phyloP scores from a whole-genome alignment of 2,888 invertebrate genomes.

The Synanthedon formicaeformis region DNA sequence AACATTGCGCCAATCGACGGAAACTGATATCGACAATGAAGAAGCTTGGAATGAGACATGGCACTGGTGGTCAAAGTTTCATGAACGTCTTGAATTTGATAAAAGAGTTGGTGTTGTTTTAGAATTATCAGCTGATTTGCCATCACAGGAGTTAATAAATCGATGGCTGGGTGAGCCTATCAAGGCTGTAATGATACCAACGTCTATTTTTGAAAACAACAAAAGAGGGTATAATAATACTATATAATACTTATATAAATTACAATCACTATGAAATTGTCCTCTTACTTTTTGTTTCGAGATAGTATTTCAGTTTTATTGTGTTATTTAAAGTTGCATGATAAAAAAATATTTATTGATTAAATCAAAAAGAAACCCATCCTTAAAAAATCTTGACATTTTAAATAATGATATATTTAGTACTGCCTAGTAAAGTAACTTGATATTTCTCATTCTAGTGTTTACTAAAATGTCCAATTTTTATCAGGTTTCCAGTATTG shows the following conservation, averaged over 20 bases:
- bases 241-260: slow-evolving; percentile 29
- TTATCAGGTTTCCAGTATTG: slow-evolving; percentile 73
- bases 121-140: slow-evolving; percentile 84
- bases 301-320: not conserved
- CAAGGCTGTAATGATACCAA: slow-evolving; percentile 84
- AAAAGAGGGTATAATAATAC: slow-evolving; percentile 91
- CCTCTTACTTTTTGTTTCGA: not conserved
- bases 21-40: slow-evolving; percentile 48
- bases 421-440: too few species aligned
- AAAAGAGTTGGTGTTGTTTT: slow-evolving; percentile 78
- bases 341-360: too few species aligned
- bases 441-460: too few species aligned
- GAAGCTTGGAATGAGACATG: slow-evolving; percentile 75
- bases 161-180: slow-evolving; percentile 97
- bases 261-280: not conserved
- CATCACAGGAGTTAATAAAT: slow-evolving; percentile 75
- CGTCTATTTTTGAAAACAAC: slow-evolving; percentile 88
- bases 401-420: too few species aligned
- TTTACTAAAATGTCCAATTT: too few species aligned
- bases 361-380: too few species aligned
- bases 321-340: not conserved
- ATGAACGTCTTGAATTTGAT: slow-evolving; percentile 69
- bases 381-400: too few species aligned
- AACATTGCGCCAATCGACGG: slow-evolving; percentile 26
- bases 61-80: slow-evolving; percentile 85